Evolutionary conservation across 2,888 invertebrate genomes (phyloP).

Genomic region (Andrena minutula): DNA sequence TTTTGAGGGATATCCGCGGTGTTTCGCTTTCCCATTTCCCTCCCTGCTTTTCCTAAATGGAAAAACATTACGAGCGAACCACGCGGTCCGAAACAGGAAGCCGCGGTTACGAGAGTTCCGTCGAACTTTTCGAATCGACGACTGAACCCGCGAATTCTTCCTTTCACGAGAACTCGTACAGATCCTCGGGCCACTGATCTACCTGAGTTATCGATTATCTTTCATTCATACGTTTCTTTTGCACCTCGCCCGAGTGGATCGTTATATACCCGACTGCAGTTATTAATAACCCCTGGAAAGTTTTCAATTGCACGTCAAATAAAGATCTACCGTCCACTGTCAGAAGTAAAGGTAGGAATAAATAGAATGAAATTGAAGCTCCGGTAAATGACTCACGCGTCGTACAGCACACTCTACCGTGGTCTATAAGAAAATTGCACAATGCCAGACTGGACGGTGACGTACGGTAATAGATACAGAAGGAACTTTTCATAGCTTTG

Average conservation of each 20-base stretch:
- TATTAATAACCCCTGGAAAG: too few relatives aligned
- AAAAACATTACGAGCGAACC: slow-evolving; percentile 67
- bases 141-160: slow-evolving; percentile 15
- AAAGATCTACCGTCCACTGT: not conserved
- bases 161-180: not conserved
- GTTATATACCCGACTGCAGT: too few relatives aligned
- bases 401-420: too few relatives aligned
- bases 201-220: slow-evolving; percentile 61
- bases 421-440: slow-evolving; percentile 21
- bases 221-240: not conserved
- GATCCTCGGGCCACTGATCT: slow-evolving; percentile 56
- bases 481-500: not conserved
- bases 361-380: not conserved
- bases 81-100: slow-evolving; percentile 20
- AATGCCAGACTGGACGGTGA: not conserved
- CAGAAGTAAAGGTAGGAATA: not conserved
- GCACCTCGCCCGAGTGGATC: not conserved
- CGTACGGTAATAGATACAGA: not conserved
- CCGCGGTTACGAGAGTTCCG: slow-evolving; percentile 64
- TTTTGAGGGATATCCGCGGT: slow-evolving; percentile 45
- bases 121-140: slow-evolving; percentile 75
- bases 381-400: not conserved
- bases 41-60: slow-evolving; percentile 69
- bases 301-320: too few relatives aligned
- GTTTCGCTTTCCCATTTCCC: slow-evolving; percentile 40